phyloP scores from a whole-genome alignment of 1,140 invertebrate genomes.

The Nebria ingens region DNA sequence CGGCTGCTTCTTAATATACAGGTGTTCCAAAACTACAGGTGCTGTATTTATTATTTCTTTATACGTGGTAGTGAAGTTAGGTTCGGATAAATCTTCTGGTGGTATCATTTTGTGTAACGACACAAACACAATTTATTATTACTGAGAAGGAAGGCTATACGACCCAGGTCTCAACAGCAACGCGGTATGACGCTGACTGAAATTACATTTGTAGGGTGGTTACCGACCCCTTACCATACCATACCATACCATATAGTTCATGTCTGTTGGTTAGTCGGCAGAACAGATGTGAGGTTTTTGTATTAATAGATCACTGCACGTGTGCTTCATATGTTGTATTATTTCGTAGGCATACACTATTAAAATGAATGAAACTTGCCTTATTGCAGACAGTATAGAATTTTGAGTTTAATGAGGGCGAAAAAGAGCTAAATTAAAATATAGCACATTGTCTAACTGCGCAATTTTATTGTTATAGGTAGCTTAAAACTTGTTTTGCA shows the following conservation, averaged over 20 bases:
- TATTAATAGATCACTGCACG: slow-evolving; percentile 3
- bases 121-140: too few species aligned
- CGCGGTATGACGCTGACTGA: not conserved
- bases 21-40: not conserved
- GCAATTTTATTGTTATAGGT: too few species aligned
- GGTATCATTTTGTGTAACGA: slow-evolving; percentile 1
- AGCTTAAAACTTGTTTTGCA: too few species aligned
- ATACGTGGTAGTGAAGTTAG: too few species aligned
- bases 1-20: not conserved
- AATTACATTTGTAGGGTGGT: not conserved
- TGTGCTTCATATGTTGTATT: not conserved
- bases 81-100: not conserved
- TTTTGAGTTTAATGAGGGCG: too few species aligned
- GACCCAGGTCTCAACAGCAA: not conserved
- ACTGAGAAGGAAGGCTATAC: too few species aligned
- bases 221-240: not conserved
- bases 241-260: not conserved
- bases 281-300: not conserved
- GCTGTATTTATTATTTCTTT: not conserved
- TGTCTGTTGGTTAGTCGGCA: not conserved
- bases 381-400: too few species aligned
- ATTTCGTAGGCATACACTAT: too few species aligned
- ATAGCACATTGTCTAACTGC: too few species aligned
- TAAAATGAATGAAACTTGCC: too few species aligned
- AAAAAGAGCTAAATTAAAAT: too few species aligned